Conservation (phyloP, 2,888 invertebrate species). For the Acronicta alni region DNA sequence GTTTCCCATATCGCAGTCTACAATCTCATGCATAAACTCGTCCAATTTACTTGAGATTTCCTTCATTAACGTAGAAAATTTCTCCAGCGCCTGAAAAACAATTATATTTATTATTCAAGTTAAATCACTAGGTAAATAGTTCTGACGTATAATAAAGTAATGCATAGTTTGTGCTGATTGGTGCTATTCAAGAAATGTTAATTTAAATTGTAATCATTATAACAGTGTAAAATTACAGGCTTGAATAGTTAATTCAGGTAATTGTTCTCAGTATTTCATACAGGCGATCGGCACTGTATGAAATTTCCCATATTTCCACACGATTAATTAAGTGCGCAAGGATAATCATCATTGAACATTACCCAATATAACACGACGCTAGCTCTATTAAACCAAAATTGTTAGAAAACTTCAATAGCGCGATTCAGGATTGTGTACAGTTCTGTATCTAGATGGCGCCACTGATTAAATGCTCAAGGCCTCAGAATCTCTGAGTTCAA, state of each 20-base stretch:
- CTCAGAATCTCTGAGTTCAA: background rate
- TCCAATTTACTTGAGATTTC: slow-evolving; percentile 96
- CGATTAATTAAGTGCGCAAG: slow-evolving; percentile 79
- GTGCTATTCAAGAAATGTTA: too few species aligned
- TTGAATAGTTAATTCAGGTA: slow-evolving; percentile 28
- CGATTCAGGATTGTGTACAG: slow-evolving; percentile 48
- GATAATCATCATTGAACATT: slow-evolving; percentile 75
- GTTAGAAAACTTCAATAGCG: slow-evolving; percentile 50
- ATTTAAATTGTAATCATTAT: too few species aligned
- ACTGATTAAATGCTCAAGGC: background rate
- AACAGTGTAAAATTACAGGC: slow-evolving; percentile 22
- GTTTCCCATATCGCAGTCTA: slow-evolving; percentile 98
- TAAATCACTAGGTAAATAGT: background rate
- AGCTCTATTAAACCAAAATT: slow-evolving; percentile 3
- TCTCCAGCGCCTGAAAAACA: slow-evolving; percentile 95
- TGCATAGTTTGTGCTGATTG: too few species aligned
- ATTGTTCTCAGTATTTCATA: slow-evolving; percentile 72
- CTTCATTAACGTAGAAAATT: slow-evolving; percentile 97
- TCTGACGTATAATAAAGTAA: too few species aligned
- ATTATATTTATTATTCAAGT: slow-evolving; percentile 7
- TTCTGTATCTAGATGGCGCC: slow-evolving; percentile 51
- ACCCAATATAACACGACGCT: slow-evolving; percentile 4
- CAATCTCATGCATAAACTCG: slow-evolving; percentile 95
- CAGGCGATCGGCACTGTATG: slow-evolving; percentile 73
- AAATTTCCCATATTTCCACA: slow-evolving; percentile 72